Base-by-base conservation (phyloP, 2,113 vertebrate species). In the Toxotes chatareus region DNA sequence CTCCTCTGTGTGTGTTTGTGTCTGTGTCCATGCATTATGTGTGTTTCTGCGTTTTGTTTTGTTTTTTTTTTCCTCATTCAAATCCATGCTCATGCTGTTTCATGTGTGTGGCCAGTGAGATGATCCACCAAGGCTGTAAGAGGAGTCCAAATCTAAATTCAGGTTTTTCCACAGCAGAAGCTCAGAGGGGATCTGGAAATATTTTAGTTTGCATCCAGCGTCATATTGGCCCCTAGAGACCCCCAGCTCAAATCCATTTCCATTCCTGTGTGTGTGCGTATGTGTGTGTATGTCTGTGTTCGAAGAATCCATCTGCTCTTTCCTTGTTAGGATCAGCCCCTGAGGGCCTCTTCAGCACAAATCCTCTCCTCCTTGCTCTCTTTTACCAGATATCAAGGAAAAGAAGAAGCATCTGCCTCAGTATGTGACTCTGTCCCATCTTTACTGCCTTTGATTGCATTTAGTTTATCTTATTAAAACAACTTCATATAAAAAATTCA, bases 161-260 rank as follows among this genome's bases (percentile, higher is more conserved):
- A 38, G 19, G 0, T 23, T 73, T 75, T 77, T 63, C 46, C 3
- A 7, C 40, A 70, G 23, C 55, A 80, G 44, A 66, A 83, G 70
- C 80, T 82, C 67, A 65, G 55, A 63, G 44, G 66, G 53, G 75
- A 89, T 88, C 59, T 82, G 59, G 81, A 86, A 71, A 86, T 74
- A 82, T 89, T 84, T 89, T 7, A 65, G 64, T 84, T 59, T 76
- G 70, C 70, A 73, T 76, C 64, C 62, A 70, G 40, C 46, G 1
- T 74, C 67, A 68, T 80, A 42, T 86, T 86, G 75, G 73, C 78
- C 80, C 75, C 65, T 2, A 23, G 86, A 87, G 86, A 53, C 59
- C 73, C 44, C 57, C 57, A 12, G 27, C 70, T 69, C 64, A 74
- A 77, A 83, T 73, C 86, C 65, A 75, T 86, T 56, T 77, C 65